These are phyloP conservation scores for Oxytorus armatus DNA, from an alignment of 2,888 invertebrate genomes.

Conservation along the genomic window DNA sequence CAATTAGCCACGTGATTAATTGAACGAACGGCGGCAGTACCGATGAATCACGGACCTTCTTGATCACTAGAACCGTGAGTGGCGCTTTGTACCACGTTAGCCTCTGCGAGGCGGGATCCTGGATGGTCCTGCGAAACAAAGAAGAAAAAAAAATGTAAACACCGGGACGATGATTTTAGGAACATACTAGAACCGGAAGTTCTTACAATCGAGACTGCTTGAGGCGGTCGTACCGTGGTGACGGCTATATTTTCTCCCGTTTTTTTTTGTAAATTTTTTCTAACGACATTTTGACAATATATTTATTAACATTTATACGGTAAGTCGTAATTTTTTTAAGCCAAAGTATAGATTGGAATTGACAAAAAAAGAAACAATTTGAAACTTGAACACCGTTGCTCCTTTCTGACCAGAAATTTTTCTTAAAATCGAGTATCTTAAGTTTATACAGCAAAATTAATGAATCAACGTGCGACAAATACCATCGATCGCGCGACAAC, in stretches of 20 bases:
- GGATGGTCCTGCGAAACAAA: conserved; percentile 91
- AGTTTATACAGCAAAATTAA: no score
- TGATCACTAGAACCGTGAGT: conserved; percentile 97
- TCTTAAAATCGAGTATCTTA: no score
- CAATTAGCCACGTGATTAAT: conserved; percentile 96
- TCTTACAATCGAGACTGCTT: background rate
- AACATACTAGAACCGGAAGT: no score
- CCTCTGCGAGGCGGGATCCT: conserved; percentile 98
- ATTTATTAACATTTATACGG: no score
- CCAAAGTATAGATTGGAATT: no score
- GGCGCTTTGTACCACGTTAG: conserved; percentile 99
- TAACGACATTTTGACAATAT: no score
- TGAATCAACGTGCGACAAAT: background rate
- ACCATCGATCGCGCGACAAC: conserved; percentile 34
- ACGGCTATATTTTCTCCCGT: no score
- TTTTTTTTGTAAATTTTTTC: no score
- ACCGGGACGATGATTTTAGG: background rate
- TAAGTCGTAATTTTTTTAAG: no score
- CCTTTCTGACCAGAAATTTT: conserved; percentile 25
- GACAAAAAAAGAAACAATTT: background rate
- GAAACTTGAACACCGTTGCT: no score
- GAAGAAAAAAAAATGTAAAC: background rate
- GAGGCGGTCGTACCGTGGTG: no score
- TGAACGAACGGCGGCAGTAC: conserved; percentile 96
- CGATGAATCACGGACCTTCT: conserved; percentile 96